These are phyloP conservation scores for Salminus brasiliensis DNA, from an alignment of 2,113 vertebrate genomes.

Conservation along the genomic window DNA sequence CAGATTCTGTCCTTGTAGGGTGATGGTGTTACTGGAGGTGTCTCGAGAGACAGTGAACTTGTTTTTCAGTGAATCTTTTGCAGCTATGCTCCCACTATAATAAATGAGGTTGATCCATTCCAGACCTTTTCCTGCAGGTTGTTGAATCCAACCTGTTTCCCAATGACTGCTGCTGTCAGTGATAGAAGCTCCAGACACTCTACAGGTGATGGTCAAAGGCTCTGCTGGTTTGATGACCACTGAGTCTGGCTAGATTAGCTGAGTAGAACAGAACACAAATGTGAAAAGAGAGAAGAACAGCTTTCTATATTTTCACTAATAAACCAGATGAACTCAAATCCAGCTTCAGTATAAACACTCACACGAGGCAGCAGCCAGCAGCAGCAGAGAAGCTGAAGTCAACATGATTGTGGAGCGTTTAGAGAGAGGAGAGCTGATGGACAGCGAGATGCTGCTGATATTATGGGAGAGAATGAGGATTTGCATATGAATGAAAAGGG, in stretches of 20 bases:
- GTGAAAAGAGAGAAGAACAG: background rate
- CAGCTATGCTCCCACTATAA: background rate
- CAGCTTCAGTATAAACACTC: conserved; percentile 2
- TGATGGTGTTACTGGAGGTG: background rate
- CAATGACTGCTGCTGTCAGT: background rate
- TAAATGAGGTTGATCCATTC: background rate
- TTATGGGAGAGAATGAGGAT: background rate
- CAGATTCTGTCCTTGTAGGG: background rate
- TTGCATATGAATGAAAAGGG: background rate
- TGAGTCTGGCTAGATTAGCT: conserved; percentile 11
- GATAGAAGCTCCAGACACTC: background rate
- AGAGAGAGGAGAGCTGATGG: background rate
- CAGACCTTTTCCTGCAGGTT: background rate
- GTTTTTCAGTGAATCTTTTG: conserved; percentile 7
- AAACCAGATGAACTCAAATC: conserved; percentile 8
- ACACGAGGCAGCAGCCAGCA: conserved; percentile 25
- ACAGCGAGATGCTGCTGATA: background rate
- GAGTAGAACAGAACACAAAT: conserved; percentile 29
- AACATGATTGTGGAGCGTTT: conserved; percentile 22
- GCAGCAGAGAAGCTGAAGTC: background rate
- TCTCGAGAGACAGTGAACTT: background rate
- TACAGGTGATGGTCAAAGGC: conserved; percentile 29
- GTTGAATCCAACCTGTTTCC: conserved; percentile 19
- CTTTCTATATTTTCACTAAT: background rate
- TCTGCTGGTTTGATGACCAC: conserved; percentile 27